Percentiles rank a stretch among this genome's conserved stretches.
Conservation (phyloP, 64 coral and sea anemone species). For the Montipora efflorescens region DNA sequence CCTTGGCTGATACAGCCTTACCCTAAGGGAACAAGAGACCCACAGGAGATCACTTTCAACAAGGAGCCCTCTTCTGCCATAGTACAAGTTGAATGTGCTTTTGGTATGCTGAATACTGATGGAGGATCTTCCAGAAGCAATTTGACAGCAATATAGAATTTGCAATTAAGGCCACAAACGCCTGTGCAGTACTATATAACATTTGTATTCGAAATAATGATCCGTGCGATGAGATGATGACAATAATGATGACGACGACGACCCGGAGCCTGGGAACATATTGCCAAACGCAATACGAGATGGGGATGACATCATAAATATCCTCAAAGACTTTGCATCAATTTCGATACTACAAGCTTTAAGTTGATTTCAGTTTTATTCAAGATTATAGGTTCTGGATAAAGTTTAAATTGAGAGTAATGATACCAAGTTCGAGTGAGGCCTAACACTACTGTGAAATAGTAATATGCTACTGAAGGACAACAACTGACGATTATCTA, state of each 20-base stretch:
- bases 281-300: neutral
- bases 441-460: too few relatives aligned
- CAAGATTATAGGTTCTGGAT: neutral
- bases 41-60: constrained; percentile 45
- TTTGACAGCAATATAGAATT: neutral
- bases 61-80: constrained; percentile 43
- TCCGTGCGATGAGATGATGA: neutral
- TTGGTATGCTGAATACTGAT: constrained; percentile 58
- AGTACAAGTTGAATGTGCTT: constrained; percentile 58
- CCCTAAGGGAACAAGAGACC: too few relatives aligned
- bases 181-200: constrained; percentile 57
- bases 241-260: neutral
- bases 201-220: constrained; percentile 60
- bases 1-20: too few relatives aligned
- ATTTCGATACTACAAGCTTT: neutral
- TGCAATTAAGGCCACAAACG: constrained; percentile 47
- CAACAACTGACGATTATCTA: too few relatives aligned
- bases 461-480: too few relatives aligned
- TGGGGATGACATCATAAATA: neutral
- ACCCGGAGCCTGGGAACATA: neutral
- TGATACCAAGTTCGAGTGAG: too few relatives aligned
- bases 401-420: neutral
- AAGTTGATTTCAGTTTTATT: neutral
- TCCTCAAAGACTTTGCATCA: neutral
- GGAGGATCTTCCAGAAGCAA: constrained; percentile 50